Evolutionary conservation across 1,140 invertebrate genomes (phyloP).

Genomic region (Aphis craccivora): DNA sequence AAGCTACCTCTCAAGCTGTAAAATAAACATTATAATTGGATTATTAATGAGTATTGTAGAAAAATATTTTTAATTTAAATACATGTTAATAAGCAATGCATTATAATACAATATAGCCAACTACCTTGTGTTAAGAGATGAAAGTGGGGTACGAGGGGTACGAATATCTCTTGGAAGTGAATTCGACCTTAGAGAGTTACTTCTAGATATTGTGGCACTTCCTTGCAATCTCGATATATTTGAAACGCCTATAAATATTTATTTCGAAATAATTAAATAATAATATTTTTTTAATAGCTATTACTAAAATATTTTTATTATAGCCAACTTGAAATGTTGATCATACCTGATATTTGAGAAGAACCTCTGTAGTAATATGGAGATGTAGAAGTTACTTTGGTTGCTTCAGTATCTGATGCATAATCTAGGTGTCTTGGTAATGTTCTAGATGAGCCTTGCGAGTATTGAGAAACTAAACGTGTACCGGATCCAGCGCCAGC

Average conservation of each 20-base stretch:
- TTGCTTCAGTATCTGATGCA: constrained; percentile 92
- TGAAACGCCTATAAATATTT: constrained; percentile 2
- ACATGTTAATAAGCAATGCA: neutral
- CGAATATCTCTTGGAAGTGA: constrained; percentile 66
- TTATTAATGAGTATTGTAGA: neutral
- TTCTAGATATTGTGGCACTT: constrained; percentile 61
- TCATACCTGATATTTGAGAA: constrained; percentile 42
- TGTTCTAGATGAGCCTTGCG: constrained; percentile 62
- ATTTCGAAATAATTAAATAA: neutral
- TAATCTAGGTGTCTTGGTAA: constrained; percentile 77
- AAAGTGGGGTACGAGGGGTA: constrained; percentile 47
- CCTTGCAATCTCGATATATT: constrained; percentile 57
- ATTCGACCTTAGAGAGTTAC: constrained; percentile 64
- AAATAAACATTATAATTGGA: constrained; percentile 38
- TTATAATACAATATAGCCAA: neutral
- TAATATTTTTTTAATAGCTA: neutral
- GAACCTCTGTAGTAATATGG: constrained; percentile 79
- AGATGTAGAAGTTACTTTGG: constrained; percentile 73
- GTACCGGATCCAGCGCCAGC: constrained; percentile 63
- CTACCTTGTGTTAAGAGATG: constrained; percentile 51
- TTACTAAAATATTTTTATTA: neutral
- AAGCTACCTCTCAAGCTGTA: constrained; percentile 60
- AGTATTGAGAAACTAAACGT: constrained; percentile 50
- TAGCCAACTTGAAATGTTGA: neutral
- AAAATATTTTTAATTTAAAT: neutral